Evolutionary conservation across 2,113 vertebrate species (phyloP).

Genomic region (Aegypius monachus): DNA sequence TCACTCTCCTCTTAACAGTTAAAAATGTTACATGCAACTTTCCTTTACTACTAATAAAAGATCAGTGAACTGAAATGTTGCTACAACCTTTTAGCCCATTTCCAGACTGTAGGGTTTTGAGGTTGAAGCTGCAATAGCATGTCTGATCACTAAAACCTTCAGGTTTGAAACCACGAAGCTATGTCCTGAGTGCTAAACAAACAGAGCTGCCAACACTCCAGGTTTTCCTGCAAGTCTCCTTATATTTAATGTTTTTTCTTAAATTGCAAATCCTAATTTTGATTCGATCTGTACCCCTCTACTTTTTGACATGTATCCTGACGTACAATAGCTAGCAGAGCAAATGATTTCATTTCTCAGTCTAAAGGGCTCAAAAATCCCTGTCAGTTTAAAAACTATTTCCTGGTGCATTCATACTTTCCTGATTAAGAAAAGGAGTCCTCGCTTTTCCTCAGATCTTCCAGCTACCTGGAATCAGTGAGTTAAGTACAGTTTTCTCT

Average conservation of each 20-base stretch:
- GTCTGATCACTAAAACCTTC: neutral
- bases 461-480: neutral
- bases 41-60: neutral
- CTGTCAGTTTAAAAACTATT: neutral
- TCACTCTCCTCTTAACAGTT: neutral
- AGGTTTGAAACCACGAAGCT: neutral
- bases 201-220: neutral
- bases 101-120: neutral
- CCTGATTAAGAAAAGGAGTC: neutral
- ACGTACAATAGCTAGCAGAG: neutral
- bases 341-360: neutral
- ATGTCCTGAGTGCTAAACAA: neutral
- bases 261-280: neutral
- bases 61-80: neutral
- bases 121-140: neutral
- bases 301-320: neutral
- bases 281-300: neutral
- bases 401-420: neutral
- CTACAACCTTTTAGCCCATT: neutral
- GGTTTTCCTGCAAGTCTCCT: neutral
- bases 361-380: neutral
- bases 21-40: neutral
- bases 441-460: neutral
- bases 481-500: neutral
- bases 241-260: neutral